These are phyloP conservation scores for Dicerorhinus sumatrensis DNA, from an alignment of 2,113 vertebrate genomes.

Conservation along the genomic window DNA sequence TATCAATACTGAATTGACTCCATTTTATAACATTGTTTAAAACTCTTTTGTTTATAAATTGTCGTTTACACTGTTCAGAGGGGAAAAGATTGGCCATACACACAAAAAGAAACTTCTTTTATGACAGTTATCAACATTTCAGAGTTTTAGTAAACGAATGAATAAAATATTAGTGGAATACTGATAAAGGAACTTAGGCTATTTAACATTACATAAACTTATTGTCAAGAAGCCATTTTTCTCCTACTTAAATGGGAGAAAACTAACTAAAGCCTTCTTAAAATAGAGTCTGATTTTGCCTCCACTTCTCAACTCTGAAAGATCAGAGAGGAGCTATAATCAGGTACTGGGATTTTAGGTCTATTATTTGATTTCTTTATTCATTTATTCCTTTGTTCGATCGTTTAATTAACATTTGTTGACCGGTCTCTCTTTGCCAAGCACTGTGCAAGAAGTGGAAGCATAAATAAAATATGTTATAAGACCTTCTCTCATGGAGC, in stretches of 20 bases:
- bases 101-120: background rate
- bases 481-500: background rate
- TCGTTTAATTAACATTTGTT: constrained; percentile 11
- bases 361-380: constrained; percentile 37
- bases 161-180: constrained; percentile 38
- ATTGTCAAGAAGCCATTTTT: background rate
- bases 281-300: background rate
- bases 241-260: background rate
- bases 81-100: background rate
- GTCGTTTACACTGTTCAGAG: background rate
- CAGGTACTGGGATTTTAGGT: background rate
- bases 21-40: background rate
- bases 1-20: background rate
- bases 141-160: background rate
- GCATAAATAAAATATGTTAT: background rate
- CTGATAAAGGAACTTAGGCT: background rate
- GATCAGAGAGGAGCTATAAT: background rate
- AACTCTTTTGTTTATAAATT: background rate
- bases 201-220: background rate
- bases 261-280: background rate
- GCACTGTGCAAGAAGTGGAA: background rate
- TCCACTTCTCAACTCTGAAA: background rate
- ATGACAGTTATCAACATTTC: background rate
- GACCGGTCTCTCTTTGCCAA: background rate
- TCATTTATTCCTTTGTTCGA: background rate